A percentile compares a stretch with the other conserved stretches of the same genome.
These are phyloP conservation scores for Holcopasites calliopsidis DNA, from an alignment of 1,140 invertebrate genomes.

Conservation along the genomic window DNA sequence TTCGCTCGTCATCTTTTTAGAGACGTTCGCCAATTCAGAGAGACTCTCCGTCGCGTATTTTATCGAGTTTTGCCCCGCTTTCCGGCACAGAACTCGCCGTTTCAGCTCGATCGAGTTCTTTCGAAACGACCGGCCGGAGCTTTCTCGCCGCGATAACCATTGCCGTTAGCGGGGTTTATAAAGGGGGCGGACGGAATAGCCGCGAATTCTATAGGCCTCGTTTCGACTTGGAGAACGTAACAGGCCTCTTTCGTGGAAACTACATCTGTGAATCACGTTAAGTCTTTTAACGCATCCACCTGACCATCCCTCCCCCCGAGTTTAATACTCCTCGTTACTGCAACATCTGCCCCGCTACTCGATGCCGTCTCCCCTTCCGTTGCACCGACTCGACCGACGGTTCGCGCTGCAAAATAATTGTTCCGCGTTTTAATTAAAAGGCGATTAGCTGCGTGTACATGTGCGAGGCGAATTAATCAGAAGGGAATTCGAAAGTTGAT, in stretches of 20 bases:
- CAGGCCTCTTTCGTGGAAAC: not conserved
- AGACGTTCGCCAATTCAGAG: conserved; percentile 11
- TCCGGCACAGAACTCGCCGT: not conserved
- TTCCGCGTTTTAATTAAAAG: too few species aligned
- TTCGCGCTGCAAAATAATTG: too few species aligned
- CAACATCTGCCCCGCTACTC: not conserved
- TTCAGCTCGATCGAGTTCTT: conserved; percentile 1
- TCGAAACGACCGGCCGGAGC: not conserved
- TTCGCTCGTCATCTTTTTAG: too few species aligned
- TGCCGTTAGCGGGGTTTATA: conserved; percentile 17
- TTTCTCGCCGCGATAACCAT: conserved; percentile 25
- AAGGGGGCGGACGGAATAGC: conserved; percentile 11
- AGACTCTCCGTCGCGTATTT: conserved; percentile 18
- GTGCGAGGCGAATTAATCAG: not conserved
- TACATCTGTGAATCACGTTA: conserved; percentile 60
- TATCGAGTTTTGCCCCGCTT: not conserved
- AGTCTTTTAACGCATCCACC: conserved; percentile 62
- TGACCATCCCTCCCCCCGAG: too few species aligned
- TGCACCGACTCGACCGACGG: too few species aligned
- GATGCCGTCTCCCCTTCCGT: too few species aligned
- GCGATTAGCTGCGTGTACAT: too few species aligned
- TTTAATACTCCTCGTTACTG: conserved; percentile 15
- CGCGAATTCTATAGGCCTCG: not conserved
- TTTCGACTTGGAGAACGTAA: not conserved
- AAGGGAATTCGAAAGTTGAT: not conserved